These are phyloP conservation scores for Toxotes chatareus DNA, from an alignment of 2,113 vertebrate species.

Conservation along the genomic window DNA sequence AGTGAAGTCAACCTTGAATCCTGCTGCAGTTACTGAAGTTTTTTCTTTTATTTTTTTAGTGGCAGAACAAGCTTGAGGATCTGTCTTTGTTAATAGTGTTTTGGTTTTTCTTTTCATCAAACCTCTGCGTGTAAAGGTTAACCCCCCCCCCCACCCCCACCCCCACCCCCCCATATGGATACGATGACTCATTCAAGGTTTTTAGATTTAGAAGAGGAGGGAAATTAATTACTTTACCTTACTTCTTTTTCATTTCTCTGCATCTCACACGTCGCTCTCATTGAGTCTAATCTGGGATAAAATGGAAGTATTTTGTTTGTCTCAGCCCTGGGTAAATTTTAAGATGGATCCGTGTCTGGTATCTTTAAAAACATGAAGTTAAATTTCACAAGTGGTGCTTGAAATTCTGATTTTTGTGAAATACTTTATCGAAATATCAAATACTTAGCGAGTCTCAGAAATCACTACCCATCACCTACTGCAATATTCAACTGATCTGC, in stretches of 20 bases:
- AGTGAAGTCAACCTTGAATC: background rate
- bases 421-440: background rate
- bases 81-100: background rate
- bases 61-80: background rate
- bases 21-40: background rate
- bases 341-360: background rate
- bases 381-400: background rate
- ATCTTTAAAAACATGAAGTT: background rate
- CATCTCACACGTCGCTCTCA: background rate
- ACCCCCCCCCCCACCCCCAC: background rate
- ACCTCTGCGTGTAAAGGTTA: background rate
- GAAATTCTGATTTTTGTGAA: background rate
- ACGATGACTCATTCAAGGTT: constrained; percentile 2
- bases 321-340: background rate
- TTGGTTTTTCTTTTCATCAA: background rate
- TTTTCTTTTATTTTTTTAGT: background rate
- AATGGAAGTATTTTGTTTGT: background rate
- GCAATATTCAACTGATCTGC: background rate
- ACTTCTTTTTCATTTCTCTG: background rate
- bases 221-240: background rate
- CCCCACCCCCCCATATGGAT: background rate
- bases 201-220: background rate
- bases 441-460: background rate
- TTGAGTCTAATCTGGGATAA: background rate
- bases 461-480: background rate